A percentile compares a stretch with the other conserved stretches of the same genome.
phyloP scores from a whole-genome alignment of 2,797 vertebrate genomes.

The Microchirus variegatus region DNA sequence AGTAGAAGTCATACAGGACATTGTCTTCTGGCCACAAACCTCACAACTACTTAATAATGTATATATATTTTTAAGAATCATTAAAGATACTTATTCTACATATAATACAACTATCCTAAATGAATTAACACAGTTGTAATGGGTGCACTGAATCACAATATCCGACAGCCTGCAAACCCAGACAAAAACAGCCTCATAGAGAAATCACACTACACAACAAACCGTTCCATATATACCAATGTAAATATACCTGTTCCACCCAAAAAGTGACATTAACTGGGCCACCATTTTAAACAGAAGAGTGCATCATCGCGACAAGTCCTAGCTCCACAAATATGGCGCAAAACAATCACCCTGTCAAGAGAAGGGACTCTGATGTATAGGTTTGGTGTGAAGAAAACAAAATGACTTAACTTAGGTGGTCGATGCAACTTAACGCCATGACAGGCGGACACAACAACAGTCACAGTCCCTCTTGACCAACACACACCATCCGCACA shows the following conservation, averaged over 20 bases:
- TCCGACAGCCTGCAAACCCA: slow-evolving; percentile 20
- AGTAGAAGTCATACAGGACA: too few species aligned
- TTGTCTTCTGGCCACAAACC: too few species aligned
- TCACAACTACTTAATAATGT: too few species aligned
- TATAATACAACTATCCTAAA: background rate
- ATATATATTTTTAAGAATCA: too few species aligned
- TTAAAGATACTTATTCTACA: background rate
- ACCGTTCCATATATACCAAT: background rate
- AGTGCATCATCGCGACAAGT: background rate
- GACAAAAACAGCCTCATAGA: background rate
- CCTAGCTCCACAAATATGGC: background rate
- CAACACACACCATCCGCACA: slow-evolving; percentile 7
- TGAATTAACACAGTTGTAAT: background rate
- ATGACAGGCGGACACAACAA: background rate
- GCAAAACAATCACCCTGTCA: background rate
- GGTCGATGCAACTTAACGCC: background rate
- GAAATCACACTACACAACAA: background rate
- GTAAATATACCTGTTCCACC: fast-evolving
- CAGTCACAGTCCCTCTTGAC: slow-evolving; percentile 36
- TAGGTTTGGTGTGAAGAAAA: background rate
- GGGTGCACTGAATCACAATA: slow-evolving; percentile 25
- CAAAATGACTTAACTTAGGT: background rate
- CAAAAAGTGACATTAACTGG: slow-evolving; percentile 3
- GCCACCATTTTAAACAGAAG: slow-evolving; percentile 1
- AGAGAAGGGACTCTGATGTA: background rate